Base-by-base conservation (phyloP, 2,888 invertebrate species). In the Tanypteryx hageni region DNA sequence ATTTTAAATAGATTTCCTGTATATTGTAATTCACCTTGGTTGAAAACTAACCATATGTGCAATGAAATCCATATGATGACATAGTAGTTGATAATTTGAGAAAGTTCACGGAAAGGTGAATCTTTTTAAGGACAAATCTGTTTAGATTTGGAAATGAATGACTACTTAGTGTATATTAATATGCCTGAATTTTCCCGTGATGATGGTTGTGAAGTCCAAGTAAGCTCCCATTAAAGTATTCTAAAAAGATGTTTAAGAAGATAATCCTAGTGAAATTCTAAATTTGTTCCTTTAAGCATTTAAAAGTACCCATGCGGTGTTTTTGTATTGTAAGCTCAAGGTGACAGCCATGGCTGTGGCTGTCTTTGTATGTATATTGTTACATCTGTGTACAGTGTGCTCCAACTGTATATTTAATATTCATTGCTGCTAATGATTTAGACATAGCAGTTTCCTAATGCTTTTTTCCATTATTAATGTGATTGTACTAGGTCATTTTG, bases 301-400 rank as follows among this genome's bases (percentile, higher is more conserved):
- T 89, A 89, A 64, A 89, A 89, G 89, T 89, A 89, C 89, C 61
- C 89, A 64, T 89, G 89, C 89, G 64, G 89, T 89, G 89, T 89
- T 89, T 76, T 89, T 89, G 89, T 89, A 89, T 68, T 89, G 89
- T 89, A 89, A 89, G 89, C 89, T 89, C 89, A 89, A 89, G 89
- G 61, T 89, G 89, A 44, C 89, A 68, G 68, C 89, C 89, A n/a
- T 56, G 31, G n/a, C 59, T 64, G 64, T 64, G 44, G 89, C 64
- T 89, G 89, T 89, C 89, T 89, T 56, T 89, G 44, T 89, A 56
- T 89, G 68, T 89, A 89, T 68, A 89, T 89, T 89, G 89, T 89
- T 89, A 64, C 31, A 64, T 89, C 64, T 68, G 44, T 89, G 89
- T 89, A 89, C 89, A 89, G 89, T 89, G 89, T 89, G 64, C 89